Conservation (phyloP, 2,888 invertebrate genomes). For the Sipha maydis region DNA sequence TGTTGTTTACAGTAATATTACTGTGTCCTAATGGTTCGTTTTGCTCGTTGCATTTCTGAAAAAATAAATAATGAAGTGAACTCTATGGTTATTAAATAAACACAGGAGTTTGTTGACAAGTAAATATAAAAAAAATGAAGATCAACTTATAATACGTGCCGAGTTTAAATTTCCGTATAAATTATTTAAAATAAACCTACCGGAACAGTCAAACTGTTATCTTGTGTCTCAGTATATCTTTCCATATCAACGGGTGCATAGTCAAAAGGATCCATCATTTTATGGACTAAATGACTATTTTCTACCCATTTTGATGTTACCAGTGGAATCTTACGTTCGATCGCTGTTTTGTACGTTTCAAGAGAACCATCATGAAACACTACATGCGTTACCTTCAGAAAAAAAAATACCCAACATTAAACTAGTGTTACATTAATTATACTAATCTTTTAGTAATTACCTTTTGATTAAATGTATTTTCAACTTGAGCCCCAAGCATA, state of each 20-base stretch:
- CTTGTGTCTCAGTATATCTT: constrained; percentile 1
- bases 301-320: constrained; percentile 48
- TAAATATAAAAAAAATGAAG: too few relatives aligned
- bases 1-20: not conserved
- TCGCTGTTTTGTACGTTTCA: constrained; percentile 43
- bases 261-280: constrained; percentile 25
- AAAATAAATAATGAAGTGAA: not conserved
- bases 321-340: constrained; percentile 46
- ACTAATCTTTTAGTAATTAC: constrained; percentile 14
- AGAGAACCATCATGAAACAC: constrained; percentile 43
- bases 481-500: constrained; percentile 36
- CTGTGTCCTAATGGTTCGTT: constrained; percentile 34
- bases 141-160: not conserved
- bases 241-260: constrained; percentile 28
- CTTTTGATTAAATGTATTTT: constrained; percentile 42
- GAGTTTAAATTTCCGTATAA: not conserved
- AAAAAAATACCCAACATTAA: not conserved
- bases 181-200: constrained; percentile 2
- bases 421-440: not conserved
- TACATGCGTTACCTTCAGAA: constrained; percentile 51
- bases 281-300: constrained; percentile 24
- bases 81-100: too few relatives aligned
- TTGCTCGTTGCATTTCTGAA: not conserved
- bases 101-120: not conserved
- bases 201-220: not conserved